Evolutionary conservation across 2,797 vertebrate species (phyloP).

Genomic region (Poecilia gillii): DNA sequence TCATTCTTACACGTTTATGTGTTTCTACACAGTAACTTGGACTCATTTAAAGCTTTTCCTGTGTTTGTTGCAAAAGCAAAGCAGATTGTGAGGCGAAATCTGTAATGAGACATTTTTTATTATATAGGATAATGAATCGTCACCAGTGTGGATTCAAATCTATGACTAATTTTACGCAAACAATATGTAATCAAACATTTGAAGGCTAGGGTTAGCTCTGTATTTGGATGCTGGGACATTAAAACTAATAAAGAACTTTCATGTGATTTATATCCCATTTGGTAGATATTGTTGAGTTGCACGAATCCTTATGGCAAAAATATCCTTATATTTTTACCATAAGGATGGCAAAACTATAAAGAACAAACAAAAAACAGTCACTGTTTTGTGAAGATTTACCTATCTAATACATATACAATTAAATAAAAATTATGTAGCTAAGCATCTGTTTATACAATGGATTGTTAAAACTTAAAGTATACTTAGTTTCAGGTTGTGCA

Average conservation of each 20-base stretch:
- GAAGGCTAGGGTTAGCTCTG: neutral
- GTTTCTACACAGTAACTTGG: neutral
- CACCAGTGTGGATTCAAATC: neutral
- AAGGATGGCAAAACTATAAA: neutral
- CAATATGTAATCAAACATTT: neutral
- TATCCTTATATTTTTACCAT: too few relatives aligned
- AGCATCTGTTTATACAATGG: neutral
- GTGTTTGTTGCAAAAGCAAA: neutral
- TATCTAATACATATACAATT: neutral
- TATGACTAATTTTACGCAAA: neutral
- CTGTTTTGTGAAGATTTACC: neutral
- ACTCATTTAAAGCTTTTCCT: neutral
- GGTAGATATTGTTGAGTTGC: neutral
- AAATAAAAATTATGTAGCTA: neutral
- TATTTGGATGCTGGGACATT: neutral
- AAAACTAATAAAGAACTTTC: neutral
- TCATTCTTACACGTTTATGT: neutral
- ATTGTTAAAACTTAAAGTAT: neutral
- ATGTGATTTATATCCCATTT: neutral
- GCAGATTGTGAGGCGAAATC: neutral
- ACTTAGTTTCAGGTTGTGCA: neutral
- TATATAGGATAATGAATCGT: neutral
- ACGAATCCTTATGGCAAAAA: too few relatives aligned
- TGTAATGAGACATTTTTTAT: neutral
- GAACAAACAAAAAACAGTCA: neutral